These are phyloP conservation scores for Lateolabrax maculatus DNA, from an alignment of 2,797 vertebrate species.

Conservation along the genomic window DNA sequence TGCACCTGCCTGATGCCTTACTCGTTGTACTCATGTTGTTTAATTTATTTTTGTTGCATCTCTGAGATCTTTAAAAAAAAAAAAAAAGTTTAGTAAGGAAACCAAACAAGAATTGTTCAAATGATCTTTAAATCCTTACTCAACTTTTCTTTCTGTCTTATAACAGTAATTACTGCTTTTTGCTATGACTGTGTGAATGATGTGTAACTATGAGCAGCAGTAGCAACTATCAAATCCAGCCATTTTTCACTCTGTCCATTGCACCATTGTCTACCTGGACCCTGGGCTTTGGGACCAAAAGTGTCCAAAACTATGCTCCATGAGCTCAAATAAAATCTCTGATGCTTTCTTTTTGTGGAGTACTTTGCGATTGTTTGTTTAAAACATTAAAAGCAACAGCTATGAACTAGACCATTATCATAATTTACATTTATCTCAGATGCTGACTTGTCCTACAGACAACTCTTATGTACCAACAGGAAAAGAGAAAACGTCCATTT, in stretches of 20 bases:
- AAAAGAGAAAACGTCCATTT: background rate
- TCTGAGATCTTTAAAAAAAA: conserved; percentile 49
- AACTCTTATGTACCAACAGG: background rate
- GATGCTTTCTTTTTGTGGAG: conserved; percentile 53
- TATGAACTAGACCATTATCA: background rate
- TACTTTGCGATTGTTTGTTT: conserved; percentile 19
- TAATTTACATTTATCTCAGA: background rate
- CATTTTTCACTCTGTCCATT: conserved; percentile 49
- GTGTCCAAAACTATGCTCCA: conserved; percentile 55
- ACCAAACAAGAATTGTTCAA: conserved; percentile 31
- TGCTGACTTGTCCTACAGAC: conserved; percentile 15
- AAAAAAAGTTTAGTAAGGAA: conserved; percentile 52
- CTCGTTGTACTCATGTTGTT: conserved; percentile 58
- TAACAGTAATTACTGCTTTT: conserved; percentile 46
- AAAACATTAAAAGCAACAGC: background rate
- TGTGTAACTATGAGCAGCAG: conserved; percentile 61
- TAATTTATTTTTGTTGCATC: conserved; percentile 56
- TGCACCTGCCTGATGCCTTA: conserved; percentile 86
- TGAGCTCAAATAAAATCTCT: conserved; percentile 74
- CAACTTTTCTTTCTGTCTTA: conserved; percentile 33
- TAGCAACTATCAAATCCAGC: conserved; percentile 50
- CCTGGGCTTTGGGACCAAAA: conserved; percentile 44
- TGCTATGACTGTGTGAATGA: conserved; percentile 59
- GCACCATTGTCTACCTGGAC: conserved; percentile 41
- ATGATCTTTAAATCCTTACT: conserved; percentile 48